Evolutionary conservation across 2,113 vertebrate species (phyloP).

Genomic region (Micronisus gabar): DNA sequence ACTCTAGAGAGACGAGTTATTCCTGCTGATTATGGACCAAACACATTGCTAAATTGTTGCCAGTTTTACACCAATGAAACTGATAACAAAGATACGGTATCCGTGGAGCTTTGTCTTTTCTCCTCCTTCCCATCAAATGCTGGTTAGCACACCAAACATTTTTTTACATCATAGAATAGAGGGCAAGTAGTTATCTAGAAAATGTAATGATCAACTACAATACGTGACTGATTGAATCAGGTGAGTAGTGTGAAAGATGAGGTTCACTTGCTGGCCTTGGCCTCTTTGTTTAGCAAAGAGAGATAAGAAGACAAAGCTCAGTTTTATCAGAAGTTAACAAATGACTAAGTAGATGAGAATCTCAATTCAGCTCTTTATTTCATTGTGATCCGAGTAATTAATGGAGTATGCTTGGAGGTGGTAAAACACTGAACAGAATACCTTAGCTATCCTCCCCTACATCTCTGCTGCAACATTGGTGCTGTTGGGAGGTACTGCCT

Average conservation of each 20-base stretch:
- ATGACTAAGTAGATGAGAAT: background rate
- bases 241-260: slow-evolving; percentile 37
- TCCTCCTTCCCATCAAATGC: background rate
- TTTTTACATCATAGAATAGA: background rate
- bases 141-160: background rate
- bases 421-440: background rate
- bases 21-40: background rate
- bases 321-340: slow-evolving; percentile 45
- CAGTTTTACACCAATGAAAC: background rate
- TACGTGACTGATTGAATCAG: slow-evolving; percentile 56
- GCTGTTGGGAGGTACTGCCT: background rate
- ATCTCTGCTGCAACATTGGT: background rate
- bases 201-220: slow-evolving; percentile 62
- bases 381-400: background rate
- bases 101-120: background rate
- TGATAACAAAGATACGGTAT: background rate
- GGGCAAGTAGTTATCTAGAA: background rate
- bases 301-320: slow-evolving; percentile 58
- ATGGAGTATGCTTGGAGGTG: background rate
- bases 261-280: slow-evolving; percentile 58
- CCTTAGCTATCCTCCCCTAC: background rate
- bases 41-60: background rate
- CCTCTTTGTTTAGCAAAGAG: slow-evolving; percentile 36
- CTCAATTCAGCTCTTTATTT: slow-evolving; percentile 2
- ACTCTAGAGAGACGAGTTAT: background rate